Base-by-base conservation (phyloP, 2,888 invertebrate genomes). In the Lasioglossum zephyrum region DNA sequence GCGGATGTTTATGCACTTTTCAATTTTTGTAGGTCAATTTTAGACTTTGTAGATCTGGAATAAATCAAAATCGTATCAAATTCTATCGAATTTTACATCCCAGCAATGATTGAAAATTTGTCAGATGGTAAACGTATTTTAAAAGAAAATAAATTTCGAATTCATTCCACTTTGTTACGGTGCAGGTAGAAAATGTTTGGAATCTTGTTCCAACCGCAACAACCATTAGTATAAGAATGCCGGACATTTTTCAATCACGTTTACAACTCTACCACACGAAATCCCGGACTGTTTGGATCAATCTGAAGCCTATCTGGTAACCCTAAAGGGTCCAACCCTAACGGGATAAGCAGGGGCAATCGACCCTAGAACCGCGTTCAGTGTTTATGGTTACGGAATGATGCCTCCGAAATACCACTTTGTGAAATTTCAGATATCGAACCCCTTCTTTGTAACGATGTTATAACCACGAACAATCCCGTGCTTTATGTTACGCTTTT, bases 331-430 rank as follows among this genome's bases (percentile, higher is more conserved):
- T 63, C 63, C 31, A 63, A 31, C 31, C 63, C 63, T 31, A 31
- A 31, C 31, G 18, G 31, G 16, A 63, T 63, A 63, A 31, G 63
- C 16, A 31, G 16, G 31, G 63, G 63, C 63, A 26, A 63, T 63
- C 63, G 63, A 63, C 63, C 63, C 63, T 1, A 16, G 4, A 31
- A 63, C 63, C 63, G 18, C 18, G 31, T 31, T 31, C 31, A 8
- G 63, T 63, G 31, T 31, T 63, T 31, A 63, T 63, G 63, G 31
- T 63, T 31, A 63, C 63, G 31, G 63, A 63, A 63, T 63, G 63
- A 63, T 63, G 31, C 18, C 63, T 16, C 31, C 0, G 16, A 16
- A 63, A 63, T 63, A 16, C 5, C 60, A 31, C 31, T 63, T 3
- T 8, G 31, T 31, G n/a, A 63, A 63, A 31, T 63, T 31, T 13